Percentiles rank a stretch among this genome's conserved stretches.
Evolutionary conservation across 2,888 invertebrate species (phyloP).

Genomic region (Octodonta nipae): DNA sequence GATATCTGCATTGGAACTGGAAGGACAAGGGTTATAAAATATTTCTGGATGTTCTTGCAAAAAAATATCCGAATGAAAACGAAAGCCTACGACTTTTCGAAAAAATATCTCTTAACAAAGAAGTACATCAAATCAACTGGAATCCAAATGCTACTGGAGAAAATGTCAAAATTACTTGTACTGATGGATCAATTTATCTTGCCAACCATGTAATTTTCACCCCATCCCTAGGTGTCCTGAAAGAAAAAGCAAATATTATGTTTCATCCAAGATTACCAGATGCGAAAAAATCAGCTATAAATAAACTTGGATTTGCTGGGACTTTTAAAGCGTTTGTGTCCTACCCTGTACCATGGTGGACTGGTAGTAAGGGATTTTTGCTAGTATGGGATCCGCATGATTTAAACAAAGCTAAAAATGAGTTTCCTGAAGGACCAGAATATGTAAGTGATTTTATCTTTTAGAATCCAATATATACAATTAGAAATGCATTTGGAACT

Average conservation of each 20-base stretch:
- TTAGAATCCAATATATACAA: too few relatives aligned
- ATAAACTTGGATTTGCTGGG: conserved; percentile 17
- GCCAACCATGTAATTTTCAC: conserved; percentile 53
- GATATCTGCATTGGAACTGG: conserved; percentile 55
- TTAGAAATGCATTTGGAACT: too few relatives aligned
- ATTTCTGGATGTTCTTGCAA: conserved; percentile 48
- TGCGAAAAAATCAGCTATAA: conserved; percentile 14
- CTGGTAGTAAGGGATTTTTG: conserved; percentile 33
- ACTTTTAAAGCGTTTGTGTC: conserved; percentile 17
- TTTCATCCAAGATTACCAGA: conserved; percentile 15
- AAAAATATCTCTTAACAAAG: conserved; percentile 18
- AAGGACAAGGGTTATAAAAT: conserved; percentile 53
- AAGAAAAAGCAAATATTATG: conserved; percentile 11
- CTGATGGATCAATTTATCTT: conserved; percentile 37
- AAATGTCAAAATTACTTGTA: conserved; percentile 21
- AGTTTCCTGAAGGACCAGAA: conserved; percentile 21
- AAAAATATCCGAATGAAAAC: conserved; percentile 16
- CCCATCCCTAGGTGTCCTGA: conserved; percentile 20
- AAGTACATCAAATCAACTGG: conserved; percentile 15
- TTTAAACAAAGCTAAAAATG: conserved; percentile 18
- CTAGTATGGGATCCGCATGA: conserved; percentile 46
- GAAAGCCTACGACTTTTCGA: conserved; percentile 17
- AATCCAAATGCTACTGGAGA: not conserved
- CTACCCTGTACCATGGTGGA: conserved; percentile 18
- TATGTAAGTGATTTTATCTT: too few relatives aligned